Conservation (phyloP, 2,113 vertebrate genomes). For the Myotis yumanensis region DNA sequence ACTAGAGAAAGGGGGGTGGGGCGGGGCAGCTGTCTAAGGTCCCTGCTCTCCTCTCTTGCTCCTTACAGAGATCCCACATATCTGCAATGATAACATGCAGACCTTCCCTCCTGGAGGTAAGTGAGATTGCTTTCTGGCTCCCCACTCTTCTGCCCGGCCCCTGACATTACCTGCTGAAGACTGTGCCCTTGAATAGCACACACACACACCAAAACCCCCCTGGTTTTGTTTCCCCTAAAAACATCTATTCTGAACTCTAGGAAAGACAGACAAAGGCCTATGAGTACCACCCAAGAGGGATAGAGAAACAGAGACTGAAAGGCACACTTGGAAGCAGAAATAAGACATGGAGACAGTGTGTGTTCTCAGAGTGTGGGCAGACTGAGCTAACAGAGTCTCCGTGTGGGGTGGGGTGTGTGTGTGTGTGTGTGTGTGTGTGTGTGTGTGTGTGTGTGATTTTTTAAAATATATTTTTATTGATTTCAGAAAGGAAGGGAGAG, state of each 20-base stretch:
- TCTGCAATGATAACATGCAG: background rate
- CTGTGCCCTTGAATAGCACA: background rate
- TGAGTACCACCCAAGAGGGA: background rate
- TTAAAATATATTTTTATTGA: no score
- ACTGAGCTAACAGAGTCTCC: background rate
- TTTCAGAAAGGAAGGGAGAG: no score
- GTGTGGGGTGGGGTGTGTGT: no score
- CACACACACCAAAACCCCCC: no score
- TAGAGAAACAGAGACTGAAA: background rate
- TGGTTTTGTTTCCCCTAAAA: background rate
- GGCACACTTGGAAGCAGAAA: background rate
- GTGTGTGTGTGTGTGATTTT: no score
- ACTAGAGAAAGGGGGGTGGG: background rate
- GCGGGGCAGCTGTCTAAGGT: background rate
- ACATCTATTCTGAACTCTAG: background rate
- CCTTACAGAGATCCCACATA: conserved; percentile 64
- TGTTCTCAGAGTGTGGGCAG: background rate
- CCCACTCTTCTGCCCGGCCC: background rate
- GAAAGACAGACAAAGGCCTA: background rate
- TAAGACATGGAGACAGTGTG: background rate
- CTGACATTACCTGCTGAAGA: background rate
- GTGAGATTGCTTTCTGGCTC: background rate
- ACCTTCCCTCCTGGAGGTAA: conserved; percentile 65
- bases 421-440: no score
- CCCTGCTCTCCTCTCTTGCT: background rate